Evolutionary conservation across 2,113 vertebrate genomes (phyloP), one percentile per base, ranked within the genome.

Genomic region (Taxidea taxus): DNA sequence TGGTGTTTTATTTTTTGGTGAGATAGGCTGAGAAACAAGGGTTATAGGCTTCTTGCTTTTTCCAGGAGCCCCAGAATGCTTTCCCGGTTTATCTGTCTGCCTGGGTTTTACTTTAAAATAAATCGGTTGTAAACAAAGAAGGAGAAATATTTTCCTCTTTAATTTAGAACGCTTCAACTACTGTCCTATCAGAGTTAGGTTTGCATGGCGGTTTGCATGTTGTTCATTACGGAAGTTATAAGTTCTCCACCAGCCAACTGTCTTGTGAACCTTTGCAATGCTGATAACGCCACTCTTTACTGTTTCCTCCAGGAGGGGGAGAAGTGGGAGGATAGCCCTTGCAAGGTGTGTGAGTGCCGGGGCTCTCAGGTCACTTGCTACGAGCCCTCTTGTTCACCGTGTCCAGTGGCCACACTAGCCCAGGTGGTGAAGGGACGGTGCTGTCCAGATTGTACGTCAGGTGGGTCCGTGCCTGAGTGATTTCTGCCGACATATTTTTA

Each of bases 371-470:
- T 99, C 95, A 99, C 97, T 37, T 99, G 99, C 98, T 99, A 99
- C 31, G 98, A 98, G 82, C 99, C 87, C 7, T 99, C 99, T 88
- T 99, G 99, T 93, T 98, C 98, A 0, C 99, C 99, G 0, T 99
- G 99, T 95, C 99, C 99, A 0, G 78, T 47, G 6, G 99, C 99
- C 92, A 99, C 97, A 56, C 97, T 99, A 87, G 93, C 99, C 2
- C 72, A 98, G 3, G 39, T 85, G 47, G 97, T 56, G 3, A 75
- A 98, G 31, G 99, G 98, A 2, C 96, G 58, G 4, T 99, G 99
- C 98, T 99, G 99, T 90, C 99, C 99, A 0, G 97, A 97, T 39
- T 99, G 99, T 97, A 98, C 97, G 29, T 98, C 99, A 98, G 99
- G 99, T 99, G 98, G 49, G 98, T 96, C 39, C 25, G 1, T 23